Conservation (phyloP, 2,797 vertebrate species). For the Salmo trutta region DNA sequence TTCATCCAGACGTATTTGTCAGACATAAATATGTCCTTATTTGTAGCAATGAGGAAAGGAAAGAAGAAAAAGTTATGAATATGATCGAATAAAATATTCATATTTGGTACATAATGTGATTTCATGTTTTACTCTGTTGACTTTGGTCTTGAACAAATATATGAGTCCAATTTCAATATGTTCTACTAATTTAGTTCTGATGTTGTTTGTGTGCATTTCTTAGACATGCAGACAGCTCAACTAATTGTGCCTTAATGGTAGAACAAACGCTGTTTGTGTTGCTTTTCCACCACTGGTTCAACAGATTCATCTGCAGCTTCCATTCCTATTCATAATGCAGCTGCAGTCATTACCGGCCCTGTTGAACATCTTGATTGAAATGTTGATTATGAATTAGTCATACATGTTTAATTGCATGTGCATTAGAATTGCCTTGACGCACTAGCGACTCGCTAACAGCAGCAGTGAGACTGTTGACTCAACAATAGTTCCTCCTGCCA, state of each 20-base stretch:
- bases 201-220: no score
- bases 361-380: slow-evolving; percentile 75
- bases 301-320: slow-evolving; percentile 65
- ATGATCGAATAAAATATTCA: neutral
- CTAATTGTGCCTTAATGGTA: slow-evolving; percentile 29
- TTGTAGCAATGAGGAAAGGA: no score
- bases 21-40: no score
- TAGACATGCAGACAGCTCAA: no score
- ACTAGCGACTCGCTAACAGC: slow-evolving; percentile 62
- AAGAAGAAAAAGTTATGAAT: no score
- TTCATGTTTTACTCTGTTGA: neutral
- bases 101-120: neutral
- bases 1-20: no score
- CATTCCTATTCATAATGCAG: slow-evolving; percentile 65
- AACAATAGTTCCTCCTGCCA: slow-evolving; percentile 58
- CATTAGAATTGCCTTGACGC: slow-evolving; percentile 61
- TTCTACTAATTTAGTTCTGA: slow-evolving; percentile 53
- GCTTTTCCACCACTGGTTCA: slow-evolving; percentile 29
- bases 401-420: slow-evolving; percentile 72
- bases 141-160: slow-evolving; percentile 37
- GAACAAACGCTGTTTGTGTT: slow-evolving; percentile 53
- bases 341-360: slow-evolving; percentile 71
- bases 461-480: slow-evolving; percentile 66
- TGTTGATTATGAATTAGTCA: slow-evolving; percentile 76
- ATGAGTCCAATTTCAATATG: slow-evolving; percentile 42